Percentiles rank a stretch among this genome's conserved stretches.
phyloP scores from a whole-genome alignment of 1,140 invertebrate genomes.

The Diuraphis noxia region DNA sequence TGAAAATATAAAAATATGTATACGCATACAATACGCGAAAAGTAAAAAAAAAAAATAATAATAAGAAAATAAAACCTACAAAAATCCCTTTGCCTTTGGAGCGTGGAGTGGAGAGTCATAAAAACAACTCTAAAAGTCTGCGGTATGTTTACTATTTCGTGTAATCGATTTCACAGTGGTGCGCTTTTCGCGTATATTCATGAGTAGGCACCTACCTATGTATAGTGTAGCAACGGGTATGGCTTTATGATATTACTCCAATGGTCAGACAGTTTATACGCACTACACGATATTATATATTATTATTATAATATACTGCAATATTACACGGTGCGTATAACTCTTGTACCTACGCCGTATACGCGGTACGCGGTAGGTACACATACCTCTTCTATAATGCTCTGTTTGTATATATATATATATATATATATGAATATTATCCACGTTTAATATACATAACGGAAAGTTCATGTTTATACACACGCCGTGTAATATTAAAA shows the following conservation, averaged over 20 bases:
- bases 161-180: conserved; percentile 34
- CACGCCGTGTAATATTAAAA: not conserved
- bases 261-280: not conserved
- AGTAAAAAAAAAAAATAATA: not conserved
- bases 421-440: no score
- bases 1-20: not conserved
- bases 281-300: not conserved
- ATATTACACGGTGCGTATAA: not conserved
- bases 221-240: not conserved
- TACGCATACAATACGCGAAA: not conserved
- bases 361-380: not conserved
- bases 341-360: not conserved
- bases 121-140: conserved; percentile 19
- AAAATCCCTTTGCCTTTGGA: not conserved
- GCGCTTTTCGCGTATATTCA: not conserved
- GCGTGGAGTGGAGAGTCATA: not conserved
- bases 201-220: not conserved
- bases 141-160: conserved; percentile 15
- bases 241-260: not conserved
- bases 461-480: not conserved
- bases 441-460: not conserved
- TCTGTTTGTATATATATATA: not conserved
- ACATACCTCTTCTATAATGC: not conserved
- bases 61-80: not conserved
- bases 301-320: not conserved